Evolutionary conservation across 2,888 invertebrate species (phyloP).

Genomic region (Drosophila melanocephala): DNA sequence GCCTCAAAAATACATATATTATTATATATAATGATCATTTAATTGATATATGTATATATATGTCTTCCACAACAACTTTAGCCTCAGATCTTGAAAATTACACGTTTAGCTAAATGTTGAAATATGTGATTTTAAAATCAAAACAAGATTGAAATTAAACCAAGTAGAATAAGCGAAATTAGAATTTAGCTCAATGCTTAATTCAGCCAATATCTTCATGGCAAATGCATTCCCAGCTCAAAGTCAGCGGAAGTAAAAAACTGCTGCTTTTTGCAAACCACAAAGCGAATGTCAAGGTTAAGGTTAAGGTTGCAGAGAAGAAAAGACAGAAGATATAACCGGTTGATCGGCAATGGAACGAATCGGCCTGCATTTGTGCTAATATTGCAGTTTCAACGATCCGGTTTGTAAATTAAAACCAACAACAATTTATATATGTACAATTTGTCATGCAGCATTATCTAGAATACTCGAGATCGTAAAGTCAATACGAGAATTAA

Average conservation of each 20-base stretch:
- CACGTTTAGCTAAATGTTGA: not conserved
- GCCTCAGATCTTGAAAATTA: not conserved
- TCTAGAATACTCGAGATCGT: constrained; percentile 24
- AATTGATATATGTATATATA: not conserved
- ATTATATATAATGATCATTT: constrained; percentile 14
- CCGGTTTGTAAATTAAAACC: constrained; percentile 33
- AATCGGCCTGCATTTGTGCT: constrained; percentile 9
- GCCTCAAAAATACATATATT: too few relatives aligned
- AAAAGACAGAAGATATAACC: constrained; percentile 4
- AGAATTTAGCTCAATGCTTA: constrained; percentile 54
- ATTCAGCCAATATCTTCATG: constrained; percentile 13
- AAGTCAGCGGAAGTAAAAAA: constrained; percentile 7
- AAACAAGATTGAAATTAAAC: constrained; percentile 16
- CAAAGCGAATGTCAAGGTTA: constrained; percentile 70
- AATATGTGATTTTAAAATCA: not conserved
- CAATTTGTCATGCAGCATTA: constrained; percentile 40
- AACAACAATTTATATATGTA: constrained; percentile 30
- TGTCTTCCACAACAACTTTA: not conserved
- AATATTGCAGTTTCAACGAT: constrained; percentile 21
- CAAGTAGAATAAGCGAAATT: constrained; percentile 54
- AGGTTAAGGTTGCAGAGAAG: constrained; percentile 27
- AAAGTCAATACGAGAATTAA: constrained; percentile 6
- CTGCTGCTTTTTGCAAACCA: constrained; percentile 8
- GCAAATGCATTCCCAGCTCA: constrained; percentile 38
- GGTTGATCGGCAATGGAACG: not conserved